Evolutionary conservation across 30 jellyfish, hydroid and myxozoan genomes (phyloP).

Genomic region (Hydra vulgaris): DNA sequence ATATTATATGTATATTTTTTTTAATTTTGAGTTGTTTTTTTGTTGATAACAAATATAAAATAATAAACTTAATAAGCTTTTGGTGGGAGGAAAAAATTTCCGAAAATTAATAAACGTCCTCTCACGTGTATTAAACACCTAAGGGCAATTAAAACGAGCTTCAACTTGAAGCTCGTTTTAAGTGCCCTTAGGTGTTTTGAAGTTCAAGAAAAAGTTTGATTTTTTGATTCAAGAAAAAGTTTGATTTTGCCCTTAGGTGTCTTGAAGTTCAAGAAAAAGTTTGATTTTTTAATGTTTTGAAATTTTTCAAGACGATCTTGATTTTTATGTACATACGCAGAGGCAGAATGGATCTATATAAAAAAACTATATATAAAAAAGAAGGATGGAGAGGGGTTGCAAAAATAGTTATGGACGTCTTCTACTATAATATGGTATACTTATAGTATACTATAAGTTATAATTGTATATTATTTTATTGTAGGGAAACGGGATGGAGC

Average conservation of each 20-base stretch:
- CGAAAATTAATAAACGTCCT: no score
- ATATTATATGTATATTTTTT: not conserved
- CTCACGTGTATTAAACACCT: not conserved
- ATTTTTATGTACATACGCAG: no score
- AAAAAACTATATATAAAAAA: no score
- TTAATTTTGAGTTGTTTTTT: not conserved
- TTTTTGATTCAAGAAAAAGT: not conserved
- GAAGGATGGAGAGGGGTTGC: no score
- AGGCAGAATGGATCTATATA: no score
- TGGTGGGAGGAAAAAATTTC: no score
- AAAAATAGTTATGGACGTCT: no score
- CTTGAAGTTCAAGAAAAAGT: not conserved
- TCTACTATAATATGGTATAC: no score
- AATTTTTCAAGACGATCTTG: not conserved
- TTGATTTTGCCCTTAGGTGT: not conserved
- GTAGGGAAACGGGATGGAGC: no score
- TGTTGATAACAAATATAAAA: no score
- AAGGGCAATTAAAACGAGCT: not conserved
- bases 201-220: not conserved
- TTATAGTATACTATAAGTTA: no score
- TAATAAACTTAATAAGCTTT: not conserved
- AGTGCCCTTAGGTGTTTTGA: not conserved
- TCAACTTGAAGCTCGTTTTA: not conserved
- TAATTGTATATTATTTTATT: no score
- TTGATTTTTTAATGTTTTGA: not conserved